Evolutionary conservation across 1,140 invertebrate species (phyloP).

Genomic region (Sinella curviseta): DNA sequence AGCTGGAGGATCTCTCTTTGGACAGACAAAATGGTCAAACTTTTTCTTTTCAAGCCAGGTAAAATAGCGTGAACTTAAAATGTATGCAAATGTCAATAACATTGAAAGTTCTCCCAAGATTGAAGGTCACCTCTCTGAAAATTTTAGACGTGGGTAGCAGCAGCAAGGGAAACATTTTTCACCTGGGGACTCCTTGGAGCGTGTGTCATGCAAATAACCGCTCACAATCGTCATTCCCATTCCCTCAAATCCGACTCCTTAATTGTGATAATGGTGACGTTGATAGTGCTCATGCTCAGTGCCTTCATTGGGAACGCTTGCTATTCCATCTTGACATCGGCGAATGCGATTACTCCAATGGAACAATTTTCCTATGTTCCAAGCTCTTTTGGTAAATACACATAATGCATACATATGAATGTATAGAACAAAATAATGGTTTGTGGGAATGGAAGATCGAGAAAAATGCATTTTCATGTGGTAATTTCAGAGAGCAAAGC

Average conservation of each 20-base stretch:
- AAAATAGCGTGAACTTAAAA: background rate
- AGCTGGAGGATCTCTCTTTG: slow-evolving; percentile 66
- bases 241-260: slow-evolving; percentile 75
- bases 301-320: slow-evolving; percentile 80
- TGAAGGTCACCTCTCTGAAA: background rate
- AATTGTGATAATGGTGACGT: slow-evolving; percentile 74
- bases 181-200: slow-evolving; percentile 87
- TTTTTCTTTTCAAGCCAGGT: slow-evolving; percentile 79
- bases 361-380: slow-evolving; percentile 73
- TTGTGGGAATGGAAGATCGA: background rate
- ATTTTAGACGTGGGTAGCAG: slow-evolving; percentile 80
- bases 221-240: slow-evolving; percentile 71
- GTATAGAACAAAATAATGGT: too few relatives aligned
- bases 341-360: slow-evolving; percentile 53
- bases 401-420: background rate
- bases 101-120: too few relatives aligned
- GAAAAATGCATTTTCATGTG: background rate
- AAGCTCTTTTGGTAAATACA: slow-evolving; percentile 79
- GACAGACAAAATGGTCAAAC: slow-evolving; percentile 74
- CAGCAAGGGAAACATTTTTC: slow-evolving; percentile 81
- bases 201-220: slow-evolving; percentile 74
- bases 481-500: slow-evolving; percentile 68
- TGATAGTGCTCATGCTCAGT: slow-evolving; percentile 70
- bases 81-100: background rate
- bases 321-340: slow-evolving; percentile 64